Percentiles rank a stretch among this genome's conserved stretches.
Evolutionary conservation across 92 coral and sea anemone species (phyloP).

Genomic region (Epizoanthus stellaris): DNA sequence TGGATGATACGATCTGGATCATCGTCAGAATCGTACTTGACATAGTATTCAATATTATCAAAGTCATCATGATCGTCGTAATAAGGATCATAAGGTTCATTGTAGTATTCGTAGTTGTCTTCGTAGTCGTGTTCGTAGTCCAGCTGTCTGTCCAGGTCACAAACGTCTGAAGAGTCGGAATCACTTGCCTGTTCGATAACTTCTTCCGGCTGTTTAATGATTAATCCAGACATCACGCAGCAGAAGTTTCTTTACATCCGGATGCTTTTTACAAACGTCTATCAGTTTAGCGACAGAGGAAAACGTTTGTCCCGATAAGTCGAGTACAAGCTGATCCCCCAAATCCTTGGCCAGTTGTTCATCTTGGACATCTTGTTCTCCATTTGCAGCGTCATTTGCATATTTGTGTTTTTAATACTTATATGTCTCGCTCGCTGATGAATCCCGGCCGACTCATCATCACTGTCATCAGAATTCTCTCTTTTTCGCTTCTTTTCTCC

Average conservation of each 20-base stretch:
- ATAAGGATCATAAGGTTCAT: not conserved
- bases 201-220: not conserved
- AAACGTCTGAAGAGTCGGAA: not conserved
- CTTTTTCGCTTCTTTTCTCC: conserved; percentile 13
- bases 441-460: not conserved
- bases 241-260: conserved; percentile 2
- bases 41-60: not conserved
- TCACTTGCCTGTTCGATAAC: not conserved
- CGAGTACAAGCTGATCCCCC: not conserved
- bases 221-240: not conserved
- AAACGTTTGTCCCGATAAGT: not conserved
- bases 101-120: too few species aligned
- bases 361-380: not conserved
- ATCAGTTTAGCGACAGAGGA: conserved; percentile 1
- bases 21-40: conserved; percentile 2
- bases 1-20: not conserved
- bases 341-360: not conserved
- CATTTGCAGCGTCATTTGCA: not conserved
- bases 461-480: not conserved
- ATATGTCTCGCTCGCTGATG: not conserved
- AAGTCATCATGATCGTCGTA: not conserved
- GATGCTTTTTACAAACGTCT: not conserved
- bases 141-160: too few species aligned
- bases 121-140: too few species aligned
- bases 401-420: not conserved